Conservation (phyloP, 1,140 invertebrate species). For the Pseudomyrmex concolor region DNA sequence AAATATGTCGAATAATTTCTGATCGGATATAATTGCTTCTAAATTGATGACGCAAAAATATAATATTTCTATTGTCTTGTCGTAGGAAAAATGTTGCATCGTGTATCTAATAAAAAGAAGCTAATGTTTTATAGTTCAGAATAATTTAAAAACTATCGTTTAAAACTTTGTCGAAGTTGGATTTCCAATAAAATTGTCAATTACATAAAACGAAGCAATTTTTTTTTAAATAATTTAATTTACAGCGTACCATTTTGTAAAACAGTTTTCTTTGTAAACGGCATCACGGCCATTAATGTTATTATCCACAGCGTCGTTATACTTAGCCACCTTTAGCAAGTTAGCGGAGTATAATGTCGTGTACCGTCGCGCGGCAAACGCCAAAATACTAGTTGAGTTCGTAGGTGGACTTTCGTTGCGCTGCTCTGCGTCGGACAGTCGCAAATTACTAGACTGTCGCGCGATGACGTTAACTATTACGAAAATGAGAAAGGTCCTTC, state of each 20-base stretch:
- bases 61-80: neutral
- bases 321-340: conserved; percentile 58
- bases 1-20: conserved; percentile 26
- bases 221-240: neutral
- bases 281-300: conserved; percentile 44
- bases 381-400: conserved; percentile 54
- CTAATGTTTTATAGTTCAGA: neutral
- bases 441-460: conserved; percentile 58
- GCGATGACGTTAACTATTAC: conserved; percentile 59
- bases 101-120: neutral
- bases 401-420: conserved; percentile 47
- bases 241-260: conserved; percentile 30
- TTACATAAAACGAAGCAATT: neutral
- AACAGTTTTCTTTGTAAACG: conserved; percentile 34
- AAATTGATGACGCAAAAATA: neutral
- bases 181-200: conserved; percentile 22
- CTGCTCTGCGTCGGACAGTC: conserved; percentile 55
- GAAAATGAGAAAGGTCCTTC: conserved; percentile 58
- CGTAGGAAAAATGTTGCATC: neutral
- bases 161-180: neutral
- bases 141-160: neutral
- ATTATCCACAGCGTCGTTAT: conserved; percentile 51
- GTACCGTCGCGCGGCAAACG: conserved; percentile 33
- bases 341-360: conserved; percentile 51
- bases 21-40: neutral